Percentiles rank a stretch among this genome's conserved stretches.
These are phyloP conservation scores for Cordilura impudica DNA, from an alignment of 2,888 invertebrate species.

Conservation along the genomic window DNA sequence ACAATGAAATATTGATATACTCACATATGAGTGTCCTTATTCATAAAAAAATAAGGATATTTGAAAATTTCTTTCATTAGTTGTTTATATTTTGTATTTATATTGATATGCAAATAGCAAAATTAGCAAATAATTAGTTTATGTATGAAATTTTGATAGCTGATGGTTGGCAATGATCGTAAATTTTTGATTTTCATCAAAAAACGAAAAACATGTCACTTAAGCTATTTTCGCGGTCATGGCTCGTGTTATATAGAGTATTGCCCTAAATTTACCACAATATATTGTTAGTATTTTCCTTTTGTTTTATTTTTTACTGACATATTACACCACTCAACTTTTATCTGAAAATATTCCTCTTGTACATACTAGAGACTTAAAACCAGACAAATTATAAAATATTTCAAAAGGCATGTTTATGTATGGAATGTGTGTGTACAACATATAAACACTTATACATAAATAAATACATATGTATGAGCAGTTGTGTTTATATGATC, in stretches of 20 bases:
- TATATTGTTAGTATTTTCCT: background rate
- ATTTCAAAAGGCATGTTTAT: constrained; percentile 30
- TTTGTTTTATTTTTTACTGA: constrained; percentile 18
- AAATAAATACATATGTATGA: background rate
- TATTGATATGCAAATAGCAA: too few relatives aligned
- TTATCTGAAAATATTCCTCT: constrained; percentile 15
- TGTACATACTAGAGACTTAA: background rate
- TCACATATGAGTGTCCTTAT: constrained; percentile 1
- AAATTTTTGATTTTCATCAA: too few relatives aligned
- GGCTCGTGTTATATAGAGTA: too few relatives aligned
- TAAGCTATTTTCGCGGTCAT: too few relatives aligned
- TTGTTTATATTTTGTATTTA: too few relatives aligned
- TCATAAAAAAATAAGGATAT: too few relatives aligned
- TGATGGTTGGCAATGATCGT: too few relatives aligned
- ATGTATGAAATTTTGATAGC: too few relatives aligned
- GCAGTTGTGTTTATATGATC: background rate
- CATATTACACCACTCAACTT: constrained; percentile 53
- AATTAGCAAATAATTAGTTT: too few relatives aligned
- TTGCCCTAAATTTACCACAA: too few relatives aligned
- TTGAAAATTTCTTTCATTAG: too few relatives aligned
- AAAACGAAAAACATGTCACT: too few relatives aligned
- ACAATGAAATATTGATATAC: background rate
- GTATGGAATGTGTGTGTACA: background rate
- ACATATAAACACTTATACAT: background rate
- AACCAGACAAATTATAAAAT: constrained; percentile 42